Evolutionary conservation across 2,113 vertebrate species (phyloP).

Genomic region (Mus pahari): DNA sequence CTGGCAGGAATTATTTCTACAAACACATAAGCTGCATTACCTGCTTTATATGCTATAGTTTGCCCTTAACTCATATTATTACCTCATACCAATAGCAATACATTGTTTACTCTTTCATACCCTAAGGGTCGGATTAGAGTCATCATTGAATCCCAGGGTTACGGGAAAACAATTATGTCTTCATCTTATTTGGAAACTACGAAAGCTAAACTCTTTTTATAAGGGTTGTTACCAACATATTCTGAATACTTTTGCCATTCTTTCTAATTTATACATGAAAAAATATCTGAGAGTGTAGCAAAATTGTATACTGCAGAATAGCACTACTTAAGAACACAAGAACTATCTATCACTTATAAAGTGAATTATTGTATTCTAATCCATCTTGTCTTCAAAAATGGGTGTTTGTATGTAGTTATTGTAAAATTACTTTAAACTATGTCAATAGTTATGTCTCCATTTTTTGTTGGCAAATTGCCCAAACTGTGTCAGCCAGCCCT

Average conservation of each 20-base stretch:
- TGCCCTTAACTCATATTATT: not conserved
- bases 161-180: not conserved
- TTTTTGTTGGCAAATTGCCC: slow-evolving; percentile 54
- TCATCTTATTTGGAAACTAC: not conserved
- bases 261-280: not conserved
- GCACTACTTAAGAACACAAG: not conserved
- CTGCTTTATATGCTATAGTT: not conserved
- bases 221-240: not conserved
- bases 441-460: not conserved
- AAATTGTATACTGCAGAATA: not conserved
- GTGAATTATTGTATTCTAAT: not conserved
- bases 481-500: not conserved
- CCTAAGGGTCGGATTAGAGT: not conserved
- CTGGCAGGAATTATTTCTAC: not conserved
- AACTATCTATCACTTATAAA: not conserved
- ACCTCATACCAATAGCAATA: not conserved
- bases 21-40: not conserved
- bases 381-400: slow-evolving; percentile 30
- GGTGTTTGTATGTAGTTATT: slow-evolving; percentile 21
- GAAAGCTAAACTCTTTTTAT: not conserved
- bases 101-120: not conserved
- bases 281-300: not conserved
- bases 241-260: not conserved
- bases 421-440: slow-evolving; percentile 26
- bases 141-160: not conserved